Conservation (phyloP, 2,113 vertebrate species). For the Osmerus eperlanus region DNA sequence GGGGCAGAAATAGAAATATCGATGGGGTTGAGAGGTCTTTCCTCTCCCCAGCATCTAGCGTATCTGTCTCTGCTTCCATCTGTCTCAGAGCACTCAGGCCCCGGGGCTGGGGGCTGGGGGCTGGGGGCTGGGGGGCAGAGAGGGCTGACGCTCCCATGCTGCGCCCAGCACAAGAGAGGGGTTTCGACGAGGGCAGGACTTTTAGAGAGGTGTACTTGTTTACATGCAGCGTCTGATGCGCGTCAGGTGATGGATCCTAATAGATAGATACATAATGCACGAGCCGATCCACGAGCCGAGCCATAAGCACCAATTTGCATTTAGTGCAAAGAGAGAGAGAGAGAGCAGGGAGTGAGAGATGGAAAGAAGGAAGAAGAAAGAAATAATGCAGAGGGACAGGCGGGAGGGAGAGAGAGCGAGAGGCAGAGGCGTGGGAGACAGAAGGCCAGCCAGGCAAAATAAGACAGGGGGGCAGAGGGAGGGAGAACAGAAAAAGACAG, state of each 20-base stretch:
- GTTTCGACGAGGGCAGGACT: too few relatives aligned
- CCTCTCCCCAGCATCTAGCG: slow-evolving; percentile 9
- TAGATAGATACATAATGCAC: too few relatives aligned
- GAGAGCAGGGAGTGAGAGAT: slow-evolving; percentile 1
- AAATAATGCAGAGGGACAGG: slow-evolving; percentile 2
- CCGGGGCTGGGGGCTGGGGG: background rate
- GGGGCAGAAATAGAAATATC: slow-evolving; percentile 34
- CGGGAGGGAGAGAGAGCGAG: background rate
- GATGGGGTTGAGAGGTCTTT: slow-evolving; percentile 23
- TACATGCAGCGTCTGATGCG: too few relatives aligned
- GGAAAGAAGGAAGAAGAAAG: slow-evolving; percentile 16
- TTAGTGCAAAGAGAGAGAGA: background rate
- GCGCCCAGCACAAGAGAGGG: too few relatives aligned
- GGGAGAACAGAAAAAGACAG: background rate
- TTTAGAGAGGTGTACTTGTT: too few relatives aligned
- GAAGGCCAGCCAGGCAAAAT: slow-evolving; percentile 4
- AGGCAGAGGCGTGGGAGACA: background rate
- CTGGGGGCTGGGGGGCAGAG: too few relatives aligned
- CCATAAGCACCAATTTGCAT: slow-evolving; percentile 2
- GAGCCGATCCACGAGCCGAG: too few relatives aligned
- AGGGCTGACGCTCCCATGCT: too few relatives aligned
- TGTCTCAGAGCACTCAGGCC: background rate
- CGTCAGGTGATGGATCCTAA: too few relatives aligned
- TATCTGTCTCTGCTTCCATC: background rate
- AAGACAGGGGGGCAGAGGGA: slow-evolving; percentile 24